These are phyloP conservation scores for Ditylenchus dipsaci DNA, from an alignment of 1,140 invertebrate species.

Conservation along the genomic window DNA sequence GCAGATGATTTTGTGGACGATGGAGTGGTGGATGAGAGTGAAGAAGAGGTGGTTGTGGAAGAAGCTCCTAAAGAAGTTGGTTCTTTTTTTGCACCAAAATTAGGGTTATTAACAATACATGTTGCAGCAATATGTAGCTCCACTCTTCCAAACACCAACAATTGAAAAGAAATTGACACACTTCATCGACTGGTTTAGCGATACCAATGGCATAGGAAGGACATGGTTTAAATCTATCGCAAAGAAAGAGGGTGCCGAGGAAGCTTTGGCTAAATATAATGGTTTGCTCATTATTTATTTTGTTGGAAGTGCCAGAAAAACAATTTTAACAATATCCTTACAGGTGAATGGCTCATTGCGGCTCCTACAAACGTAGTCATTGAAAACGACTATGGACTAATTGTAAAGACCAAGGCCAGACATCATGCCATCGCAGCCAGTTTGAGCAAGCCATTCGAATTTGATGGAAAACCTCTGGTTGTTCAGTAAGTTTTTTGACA, in stretches of 20 bases:
- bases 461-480: slow-evolving; percentile 78
- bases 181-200: slow-evolving; percentile 83
- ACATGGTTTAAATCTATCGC: slow-evolving; percentile 83
- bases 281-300: slow-evolving; percentile 62
- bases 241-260: slow-evolving; percentile 85
- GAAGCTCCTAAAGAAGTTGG: background rate
- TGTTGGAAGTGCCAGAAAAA: background rate
- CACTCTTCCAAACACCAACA: slow-evolving; percentile 26
- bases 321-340: slow-evolving; percentile 34
- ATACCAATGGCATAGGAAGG: slow-evolving; percentile 70
- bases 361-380: slow-evolving; percentile 71
- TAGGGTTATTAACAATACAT: slow-evolving; percentile 24
- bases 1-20: slow-evolving; percentile 1
- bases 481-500: slow-evolving; percentile 76
- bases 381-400: slow-evolving; percentile 77
- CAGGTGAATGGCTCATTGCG: slow-evolving; percentile 74
- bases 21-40: background rate
- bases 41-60: background rate
- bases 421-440: slow-evolving; percentile 87
- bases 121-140: slow-evolving; percentile 34
- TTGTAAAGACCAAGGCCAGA: slow-evolving; percentile 88
- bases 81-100: background rate
- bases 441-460: slow-evolving; percentile 76
- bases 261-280: slow-evolving; percentile 85
- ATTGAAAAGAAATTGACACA: slow-evolving; percentile 64